Conservation (phyloP, 2,888 invertebrate genomes). For the Tachina grossa region DNA sequence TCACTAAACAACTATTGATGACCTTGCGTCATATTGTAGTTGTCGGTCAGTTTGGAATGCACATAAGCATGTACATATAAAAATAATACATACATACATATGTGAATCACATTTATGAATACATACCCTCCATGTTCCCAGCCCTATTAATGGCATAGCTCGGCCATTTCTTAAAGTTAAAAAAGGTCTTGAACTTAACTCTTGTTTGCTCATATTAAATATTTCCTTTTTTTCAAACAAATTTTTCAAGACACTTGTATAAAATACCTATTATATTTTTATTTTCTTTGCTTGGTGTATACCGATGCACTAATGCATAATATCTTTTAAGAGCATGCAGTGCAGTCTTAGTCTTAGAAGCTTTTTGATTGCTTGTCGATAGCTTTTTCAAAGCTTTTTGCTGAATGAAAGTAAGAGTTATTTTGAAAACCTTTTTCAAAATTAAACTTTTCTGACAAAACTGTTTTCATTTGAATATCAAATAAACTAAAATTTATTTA, state of each 20-base stretch:
- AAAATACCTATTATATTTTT: background rate
- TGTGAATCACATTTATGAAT: background rate
- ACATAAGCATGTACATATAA: background rate
- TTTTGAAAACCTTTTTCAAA: background rate
- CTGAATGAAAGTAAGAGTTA: background rate
- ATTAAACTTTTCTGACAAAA: background rate
- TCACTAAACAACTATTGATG: constrained; percentile 14
- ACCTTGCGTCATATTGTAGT: constrained; percentile 29
- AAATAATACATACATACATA: too few relatives aligned
- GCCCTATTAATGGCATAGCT: constrained; percentile 87
- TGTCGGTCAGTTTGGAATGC: constrained; percentile 48
- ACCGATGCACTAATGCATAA: constrained; percentile 18
- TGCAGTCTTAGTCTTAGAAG: constrained; percentile 37
- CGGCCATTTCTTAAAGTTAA: constrained; percentile 86
- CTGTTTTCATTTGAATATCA: constrained; percentile 15
- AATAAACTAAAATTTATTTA: background rate
- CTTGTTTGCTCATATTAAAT: constrained; percentile 34
- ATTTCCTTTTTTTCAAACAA: background rate
- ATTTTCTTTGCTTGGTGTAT: background rate
- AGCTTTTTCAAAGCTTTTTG: constrained; percentile 22
- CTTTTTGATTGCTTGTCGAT: constrained; percentile 36
- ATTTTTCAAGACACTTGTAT: constrained; percentile 1
- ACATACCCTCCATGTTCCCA: constrained; percentile 90
- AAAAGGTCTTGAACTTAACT: constrained; percentile 81
- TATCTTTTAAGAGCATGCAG: background rate